Evolutionary conservation across 2,113 vertebrate genomes (phyloP), one percentile per base, ranked within the genome.

Genomic region (Paralichthys olivaceus): DNA sequence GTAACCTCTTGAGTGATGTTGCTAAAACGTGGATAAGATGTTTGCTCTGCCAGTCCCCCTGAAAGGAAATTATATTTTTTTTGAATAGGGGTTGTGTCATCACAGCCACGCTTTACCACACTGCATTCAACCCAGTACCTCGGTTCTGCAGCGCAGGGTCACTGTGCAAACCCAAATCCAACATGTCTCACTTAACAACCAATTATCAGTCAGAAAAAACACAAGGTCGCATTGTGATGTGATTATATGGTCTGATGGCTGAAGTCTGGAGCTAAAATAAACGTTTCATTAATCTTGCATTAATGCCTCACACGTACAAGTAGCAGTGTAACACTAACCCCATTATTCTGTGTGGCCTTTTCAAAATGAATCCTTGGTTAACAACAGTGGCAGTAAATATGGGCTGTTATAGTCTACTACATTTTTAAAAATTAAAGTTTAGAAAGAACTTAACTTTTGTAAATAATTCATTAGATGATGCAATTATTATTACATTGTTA

Each of bases 1-100:
- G 65, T 75, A 86, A 88, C 60, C 45, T 12, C 49, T 62, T 67
- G 43, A 68, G 19, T 34, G 69, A 37, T 51, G 65, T 64, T 72
- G 12, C n/a, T 69, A 1, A 60, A 63, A 63, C 34, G 13, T 43
- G 28, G 43, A 17, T 63, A 49, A 47, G 55, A 57, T 65, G 55
- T 68, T 45, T 53, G 43, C 68, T 69, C 40, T 34, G 19, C 43
- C 28, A 0, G 26, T 65, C 19, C 32, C 15, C 11, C 23, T 47
- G 6, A 53, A 47, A 69, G 64, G 0, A 13, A 40, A 40, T 40
- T 0, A 62, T 23, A n/a, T 5, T 55, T n/a, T 55, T 26, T 78
- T 5, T 26, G 43, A 57, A 11, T 4, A 47, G 17, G 29, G 32
- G 13, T 79, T 63, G 61, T 54, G n/a, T 53, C 68, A 75, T 67